Conservation (phyloP, 2,113 vertebrate genomes). For the Thalassarche chlororhynchos region DNA sequence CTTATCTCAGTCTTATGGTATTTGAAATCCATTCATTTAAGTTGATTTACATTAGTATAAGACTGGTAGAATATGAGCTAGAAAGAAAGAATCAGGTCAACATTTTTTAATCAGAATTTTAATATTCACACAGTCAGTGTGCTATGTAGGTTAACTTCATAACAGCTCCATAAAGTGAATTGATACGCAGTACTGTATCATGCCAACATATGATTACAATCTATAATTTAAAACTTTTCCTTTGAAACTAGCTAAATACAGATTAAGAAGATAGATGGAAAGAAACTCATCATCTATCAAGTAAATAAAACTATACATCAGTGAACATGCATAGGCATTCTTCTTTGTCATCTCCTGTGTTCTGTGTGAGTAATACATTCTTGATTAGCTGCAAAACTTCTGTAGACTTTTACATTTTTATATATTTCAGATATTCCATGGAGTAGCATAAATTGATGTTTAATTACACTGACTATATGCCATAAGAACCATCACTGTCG, state of each 20-base stretch:
- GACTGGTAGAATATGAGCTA: neutral
- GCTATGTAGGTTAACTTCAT: constrained; percentile 55
- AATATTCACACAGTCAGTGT: constrained; percentile 23
- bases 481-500: neutral
- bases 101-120: constrained; percentile 50
- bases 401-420: neutral
- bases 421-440: neutral
- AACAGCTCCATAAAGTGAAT: constrained; percentile 37
- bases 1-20: neutral
- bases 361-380: neutral
- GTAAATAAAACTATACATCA: constrained; percentile 40
- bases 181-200: constrained; percentile 15
- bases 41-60: constrained; percentile 5
- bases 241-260: constrained; percentile 52
- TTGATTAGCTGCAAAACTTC: neutral
- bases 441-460: neutral
- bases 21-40: constrained; percentile 17
- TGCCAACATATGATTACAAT: neutral
- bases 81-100: constrained; percentile 58
- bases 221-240: constrained; percentile 52
- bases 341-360: neutral
- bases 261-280: constrained; percentile 46
- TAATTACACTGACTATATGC: neutral
- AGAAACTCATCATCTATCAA: neutral
- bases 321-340: neutral